phyloP scores from a whole-genome alignment of 2,888 invertebrate species.

The Cosmorhoe ocellata region DNA sequence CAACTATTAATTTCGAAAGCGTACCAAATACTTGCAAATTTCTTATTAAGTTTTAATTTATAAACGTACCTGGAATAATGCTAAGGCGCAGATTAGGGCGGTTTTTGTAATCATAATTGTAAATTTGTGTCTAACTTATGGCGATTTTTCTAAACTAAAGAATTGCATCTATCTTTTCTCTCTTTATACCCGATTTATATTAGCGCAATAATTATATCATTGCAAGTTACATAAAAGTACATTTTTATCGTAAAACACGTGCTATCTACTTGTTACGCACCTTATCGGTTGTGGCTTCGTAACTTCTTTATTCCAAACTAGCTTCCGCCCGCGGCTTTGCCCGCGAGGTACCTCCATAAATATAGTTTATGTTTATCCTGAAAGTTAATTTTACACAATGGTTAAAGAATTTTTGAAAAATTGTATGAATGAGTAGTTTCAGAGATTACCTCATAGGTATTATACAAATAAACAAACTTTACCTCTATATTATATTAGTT shows the following conservation, averaged over 20 bases:
- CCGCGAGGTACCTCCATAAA: too few relatives aligned
- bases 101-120: constrained; percentile 15
- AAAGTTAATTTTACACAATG: too few relatives aligned
- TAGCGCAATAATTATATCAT: constrained; percentile 1
- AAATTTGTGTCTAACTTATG: not conserved
- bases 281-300: constrained; percentile 7
- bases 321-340: too few relatives aligned
- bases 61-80: constrained; percentile 21
- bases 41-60: too few relatives aligned
- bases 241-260: constrained; percentile 8
- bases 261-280: constrained; percentile 9
- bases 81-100: constrained; percentile 13
- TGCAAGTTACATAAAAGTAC: constrained; percentile 1
- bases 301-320: not conserved
- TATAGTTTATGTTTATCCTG: too few relatives aligned
- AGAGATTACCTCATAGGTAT: too few relatives aligned
- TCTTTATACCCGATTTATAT: constrained; percentile 14
- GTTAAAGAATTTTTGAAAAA: too few relatives aligned
- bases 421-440: too few relatives aligned
- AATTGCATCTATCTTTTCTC: not conserved
- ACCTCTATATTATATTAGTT: too few relatives aligned
- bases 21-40: too few relatives aligned
- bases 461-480: too few relatives aligned
- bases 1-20: too few relatives aligned
- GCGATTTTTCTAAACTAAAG: constrained; percentile 5